Base-by-base conservation (phyloP, 2,888 invertebrate species). In the Euzetes globulus region DNA sequence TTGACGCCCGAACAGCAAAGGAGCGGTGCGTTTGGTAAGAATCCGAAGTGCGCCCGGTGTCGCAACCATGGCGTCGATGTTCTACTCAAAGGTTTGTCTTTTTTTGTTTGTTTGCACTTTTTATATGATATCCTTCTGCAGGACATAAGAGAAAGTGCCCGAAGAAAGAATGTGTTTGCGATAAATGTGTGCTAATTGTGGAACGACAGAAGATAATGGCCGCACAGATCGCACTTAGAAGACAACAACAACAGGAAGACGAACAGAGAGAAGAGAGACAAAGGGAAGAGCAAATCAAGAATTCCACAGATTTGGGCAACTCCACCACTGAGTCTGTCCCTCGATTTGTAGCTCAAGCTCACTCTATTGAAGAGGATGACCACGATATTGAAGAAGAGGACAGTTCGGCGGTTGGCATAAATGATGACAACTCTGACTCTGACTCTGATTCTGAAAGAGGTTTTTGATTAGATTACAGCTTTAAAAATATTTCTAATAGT, bases 191-290 rank as follows among this genome's bases (percentile, higher is more conserved):
- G 19, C 37, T 76, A 19, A 76, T 75, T 45, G 65, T 58, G 13
- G 75, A 76, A 63, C 71, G 76, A 33, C 74, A 76, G 63, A 71
- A 63, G 22, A 75, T 76, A 47, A 76, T 76, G 76, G 74, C 74
- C 41, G 74, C 71, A 33, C 76, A 76, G 50, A 65, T 76, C 17
- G 75, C 76, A 13, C 74, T 76, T 4, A 74, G 76, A 65, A 71
- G 76, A n/a, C 76, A 75, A 65, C 76, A 76, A 41, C 65, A 73
- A 25, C 50, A 70, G 50, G 76, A 76, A 27, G 74, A 76, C 27
- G 47, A 71, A 63, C 27, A 75, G 71, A 37, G 70, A n/a, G 13
- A 17, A n/a, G 47, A 47, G 13, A 47, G 15, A n/a, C 33, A 6
- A 6, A 4, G 33, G 33, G 33, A 33, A 33, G 5, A 33, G 33